Base-by-base conservation (phyloP, 1,140 invertebrate species). In the Halyomorpha halys region DNA sequence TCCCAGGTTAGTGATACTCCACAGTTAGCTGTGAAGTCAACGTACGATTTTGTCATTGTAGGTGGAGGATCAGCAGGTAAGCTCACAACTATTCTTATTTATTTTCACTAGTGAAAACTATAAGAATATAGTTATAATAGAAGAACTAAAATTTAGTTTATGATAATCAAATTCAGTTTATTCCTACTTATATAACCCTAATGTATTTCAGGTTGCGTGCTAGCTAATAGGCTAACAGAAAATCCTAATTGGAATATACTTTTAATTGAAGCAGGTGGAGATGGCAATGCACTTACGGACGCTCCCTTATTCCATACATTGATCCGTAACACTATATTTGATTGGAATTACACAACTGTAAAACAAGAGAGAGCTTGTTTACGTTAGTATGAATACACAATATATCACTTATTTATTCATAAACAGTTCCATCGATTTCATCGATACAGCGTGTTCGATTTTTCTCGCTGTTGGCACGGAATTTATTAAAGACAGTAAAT, bases 161-260 rank as follows among this genome's bases (percentile, higher is more conserved):
- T n/a, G n/a, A n/a, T n/a, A n/a, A n/a, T n/a, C n/a, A n/a, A n/a
- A n/a, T n/a, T n/a, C n/a, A n/a, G n/a, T n/a, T n/a, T n/a, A n/a
- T n/a, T n/a, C n/a, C n/a, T n/a, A n/a, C n/a, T n/a, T n/a, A n/a
- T n/a, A n/a, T n/a, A n/a, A n/a, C n/a, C n/a, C n/a, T 30, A 30
- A 3, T 39, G 1, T 39, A 39, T 39, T 39, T 11, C 47, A 49
- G 47, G 47, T 49, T 49, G 47, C 14, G 47, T 49, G 5, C 5
- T 49, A 21, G 47, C 47, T 94, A 1, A 76, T 94, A 21, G n/a
- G 14, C 16, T 49, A 8, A 49, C n/a, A 8, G 47, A 49, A 14
- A 49, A 49, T 13, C n/a, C n/a, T n/a, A 49, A 49, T 21, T 49
- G 47, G 47, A 18, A 49, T 19, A 11, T 49, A 4, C n/a, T 49